A percentile compares a stretch with the other conserved stretches of the same genome.
These are phyloP conservation scores for Nemapogon koenigi DNA, from an alignment of 2,888 invertebrate species.

Conservation along the genomic window DNA sequence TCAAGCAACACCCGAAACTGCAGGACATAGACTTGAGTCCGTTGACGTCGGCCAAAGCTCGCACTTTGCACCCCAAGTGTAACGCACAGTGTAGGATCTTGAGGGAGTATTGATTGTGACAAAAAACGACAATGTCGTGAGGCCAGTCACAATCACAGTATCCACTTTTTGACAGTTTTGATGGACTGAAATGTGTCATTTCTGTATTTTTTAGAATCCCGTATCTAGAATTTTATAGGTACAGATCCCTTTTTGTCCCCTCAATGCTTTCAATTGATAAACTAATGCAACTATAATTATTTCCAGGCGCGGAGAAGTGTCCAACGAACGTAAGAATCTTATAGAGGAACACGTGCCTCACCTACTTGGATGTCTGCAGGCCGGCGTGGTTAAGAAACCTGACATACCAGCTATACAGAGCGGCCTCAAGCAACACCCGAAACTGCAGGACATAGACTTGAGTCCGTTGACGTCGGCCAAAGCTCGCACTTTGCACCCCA, in stretches of 20 bases:
- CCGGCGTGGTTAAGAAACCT: constrained; percentile 45
- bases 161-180: no score
- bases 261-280: no score
- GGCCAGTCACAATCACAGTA: no score
- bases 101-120: no score
- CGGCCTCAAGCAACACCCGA: constrained; percentile 18
- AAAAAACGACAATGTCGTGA: no score
- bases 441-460: constrained; percentile 21
- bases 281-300: no score
- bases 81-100: constrained; percentile 35
- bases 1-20: constrained; percentile 9
- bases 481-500: constrained; percentile 23
- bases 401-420: constrained; percentile 37
- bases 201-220: no score
- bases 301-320: constrained; percentile 55
- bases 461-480: constrained; percentile 14
- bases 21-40: constrained; percentile 22
- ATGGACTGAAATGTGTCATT: no score
- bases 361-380: constrained; percentile 64
- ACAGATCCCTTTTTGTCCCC: no score
- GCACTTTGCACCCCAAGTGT: constrained; percentile 31
- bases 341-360: constrained; percentile 62
- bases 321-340: constrained; percentile 59
- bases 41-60: constrained; percentile 13
- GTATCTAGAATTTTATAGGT: no score